phyloP scores from a whole-genome alignment of 2,888 invertebrate genomes.

The Hydrotaea diabolus region DNA sequence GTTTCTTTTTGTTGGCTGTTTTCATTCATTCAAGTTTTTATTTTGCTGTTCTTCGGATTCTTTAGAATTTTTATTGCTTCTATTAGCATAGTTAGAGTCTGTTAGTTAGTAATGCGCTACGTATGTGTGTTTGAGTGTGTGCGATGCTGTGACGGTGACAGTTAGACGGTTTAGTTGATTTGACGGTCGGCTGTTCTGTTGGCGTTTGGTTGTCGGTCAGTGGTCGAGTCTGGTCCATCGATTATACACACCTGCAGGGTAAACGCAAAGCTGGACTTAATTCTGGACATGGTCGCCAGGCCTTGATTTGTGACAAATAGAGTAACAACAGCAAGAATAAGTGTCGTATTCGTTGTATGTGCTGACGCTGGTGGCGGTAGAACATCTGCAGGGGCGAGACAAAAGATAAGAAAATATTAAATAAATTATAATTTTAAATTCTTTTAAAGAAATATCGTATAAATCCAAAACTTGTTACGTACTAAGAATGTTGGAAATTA shows the following conservation, averaged over 20 bases:
- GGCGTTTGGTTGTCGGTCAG: background rate
- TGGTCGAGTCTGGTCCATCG: background rate
- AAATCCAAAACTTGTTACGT: background rate
- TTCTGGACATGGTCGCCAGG: conserved; percentile 89
- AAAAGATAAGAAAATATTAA: conserved; percentile 36
- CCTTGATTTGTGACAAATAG: conserved; percentile 76
- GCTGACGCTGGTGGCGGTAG: conserved; percentile 65
- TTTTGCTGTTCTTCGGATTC: conserved; percentile 14
- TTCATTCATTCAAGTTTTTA: conserved; percentile 33
- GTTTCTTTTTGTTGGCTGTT: conserved; percentile 23
- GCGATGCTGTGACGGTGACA: background rate
- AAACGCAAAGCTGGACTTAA: conserved; percentile 88
- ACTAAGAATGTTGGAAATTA: background rate
- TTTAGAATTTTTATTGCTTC: conserved; percentile 66
- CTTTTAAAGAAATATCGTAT: background rate
- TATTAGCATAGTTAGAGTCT: conserved; percentile 58
- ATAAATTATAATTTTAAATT: conserved; percentile 35
- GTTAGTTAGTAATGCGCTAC: background rate
- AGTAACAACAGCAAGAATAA: conserved; percentile 73
- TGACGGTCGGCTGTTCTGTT: background rate
- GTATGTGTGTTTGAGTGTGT: conserved; percentile 16
- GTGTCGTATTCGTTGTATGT: conserved; percentile 70
- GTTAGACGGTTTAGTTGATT: conserved; percentile 21
- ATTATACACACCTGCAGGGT: conserved; percentile 84
- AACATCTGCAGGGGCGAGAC: conserved; percentile 64